Evolutionary conservation across 2,888 invertebrate species (phyloP).

Genomic region (Hoplodrina ambigua): DNA sequence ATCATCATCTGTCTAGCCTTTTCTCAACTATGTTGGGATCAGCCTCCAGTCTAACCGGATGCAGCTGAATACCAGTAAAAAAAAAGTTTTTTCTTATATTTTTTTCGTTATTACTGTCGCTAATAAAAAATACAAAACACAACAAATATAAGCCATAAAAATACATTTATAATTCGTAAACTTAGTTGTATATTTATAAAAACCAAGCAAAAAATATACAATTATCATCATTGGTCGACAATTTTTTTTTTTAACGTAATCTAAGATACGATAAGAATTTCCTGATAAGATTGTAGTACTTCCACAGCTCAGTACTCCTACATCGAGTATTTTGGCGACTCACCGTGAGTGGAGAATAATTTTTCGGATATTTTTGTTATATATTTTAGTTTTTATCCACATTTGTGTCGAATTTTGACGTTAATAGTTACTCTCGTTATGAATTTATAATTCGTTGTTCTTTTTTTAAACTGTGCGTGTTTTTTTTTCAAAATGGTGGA

Average conservation of each 20-base stretch:
- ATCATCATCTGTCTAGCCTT: too few species aligned
- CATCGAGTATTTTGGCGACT: conserved; percentile 37
- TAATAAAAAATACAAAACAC: too few species aligned
- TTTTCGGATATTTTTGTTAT: conserved; percentile 15
- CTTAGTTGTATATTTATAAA: too few species aligned
- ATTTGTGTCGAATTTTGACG: neutral
- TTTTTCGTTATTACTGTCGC: too few species aligned
- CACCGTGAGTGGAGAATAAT: conserved; percentile 34
- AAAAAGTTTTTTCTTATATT: too few species aligned
- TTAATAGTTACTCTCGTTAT: neutral
- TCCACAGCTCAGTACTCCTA: conserved; percentile 5
- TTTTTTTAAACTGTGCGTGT: neutral
- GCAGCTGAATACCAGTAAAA: too few species aligned
- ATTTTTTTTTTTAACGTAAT: conserved; percentile 41
- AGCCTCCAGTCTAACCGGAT: too few species aligned
- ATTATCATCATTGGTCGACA: conserved; percentile 26
- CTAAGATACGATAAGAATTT: conserved; percentile 37
- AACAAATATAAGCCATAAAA: too few species aligned
- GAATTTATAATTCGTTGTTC: neutral
- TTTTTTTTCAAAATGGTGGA: conserved; percentile 34
- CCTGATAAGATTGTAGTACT: conserved; percentile 40
- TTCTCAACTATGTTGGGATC: too few species aligned
- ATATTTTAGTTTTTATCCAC: conserved; percentile 8
- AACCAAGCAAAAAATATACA: neutral
- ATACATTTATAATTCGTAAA: too few species aligned